These are phyloP conservation scores for Syndactyla subalaris DNA, from an alignment of 2,797 vertebrate species.

Conservation along the genomic window DNA sequence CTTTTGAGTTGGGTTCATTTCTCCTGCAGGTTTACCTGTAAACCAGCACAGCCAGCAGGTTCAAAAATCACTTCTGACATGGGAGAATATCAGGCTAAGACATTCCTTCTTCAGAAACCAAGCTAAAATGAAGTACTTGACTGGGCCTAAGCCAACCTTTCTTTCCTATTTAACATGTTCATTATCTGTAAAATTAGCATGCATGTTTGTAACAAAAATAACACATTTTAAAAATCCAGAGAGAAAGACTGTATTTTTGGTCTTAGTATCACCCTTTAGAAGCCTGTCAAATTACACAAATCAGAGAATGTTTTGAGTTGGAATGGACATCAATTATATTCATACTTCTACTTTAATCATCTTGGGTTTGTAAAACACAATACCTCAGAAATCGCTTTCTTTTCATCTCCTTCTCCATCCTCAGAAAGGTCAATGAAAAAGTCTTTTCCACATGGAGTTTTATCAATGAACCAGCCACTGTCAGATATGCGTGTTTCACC, in stretches of 20 bases:
- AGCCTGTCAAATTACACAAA: neutral
- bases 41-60: neutral
- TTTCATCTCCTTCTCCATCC: slow-evolving; percentile 72
- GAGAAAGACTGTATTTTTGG: neutral
- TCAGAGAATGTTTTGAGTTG: neutral
- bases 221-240: neutral
- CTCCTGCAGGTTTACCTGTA: too few relatives aligned
- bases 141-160: neutral
- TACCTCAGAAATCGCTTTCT: slow-evolving; percentile 40
- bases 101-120: neutral
- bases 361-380: neutral
- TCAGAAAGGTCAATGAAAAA: slow-evolving; percentile 86
- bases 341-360: neutral
- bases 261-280: neutral
- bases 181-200: neutral
- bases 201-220: neutral
- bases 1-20: too few relatives aligned
- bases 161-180: neutral
- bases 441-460: slow-evolving; percentile 62
- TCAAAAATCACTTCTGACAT: neutral
- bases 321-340: neutral
- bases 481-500: slow-evolving; percentile 60
- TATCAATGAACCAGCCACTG: slow-evolving; percentile 91
- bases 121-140: neutral
- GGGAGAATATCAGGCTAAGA: neutral